Evolutionary conservation across 1,140 invertebrate species (phyloP).

Genomic region (Nymphalis io): DNA sequence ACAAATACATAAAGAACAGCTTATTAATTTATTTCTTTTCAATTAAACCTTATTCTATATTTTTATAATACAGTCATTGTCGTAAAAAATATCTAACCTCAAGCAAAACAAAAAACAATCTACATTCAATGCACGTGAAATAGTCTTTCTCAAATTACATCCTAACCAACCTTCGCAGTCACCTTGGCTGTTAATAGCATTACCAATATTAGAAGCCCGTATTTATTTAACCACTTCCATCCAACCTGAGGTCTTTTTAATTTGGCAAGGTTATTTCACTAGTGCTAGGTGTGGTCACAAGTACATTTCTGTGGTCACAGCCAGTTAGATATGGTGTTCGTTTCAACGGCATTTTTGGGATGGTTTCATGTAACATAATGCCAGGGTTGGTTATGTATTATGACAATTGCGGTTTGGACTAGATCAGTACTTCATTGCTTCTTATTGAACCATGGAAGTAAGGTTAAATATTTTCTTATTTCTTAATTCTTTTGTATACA

Average conservation of each 20-base stretch:
- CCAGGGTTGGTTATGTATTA: constrained; percentile 33
- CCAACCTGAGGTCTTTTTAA: constrained; percentile 32
- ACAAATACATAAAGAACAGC: no score
- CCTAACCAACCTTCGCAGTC: constrained; percentile 49
- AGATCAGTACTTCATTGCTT: neutral
- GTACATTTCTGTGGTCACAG: constrained; percentile 46
- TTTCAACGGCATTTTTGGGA: constrained; percentile 69
- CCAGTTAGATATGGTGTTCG: constrained; percentile 59
- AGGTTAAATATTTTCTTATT: neutral
- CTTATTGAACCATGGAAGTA: neutral
- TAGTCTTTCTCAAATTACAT: constrained; percentile 49
- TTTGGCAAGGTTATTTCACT: constrained; percentile 29
- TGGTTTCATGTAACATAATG: constrained; percentile 53
- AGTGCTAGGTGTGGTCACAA: constrained; percentile 40
- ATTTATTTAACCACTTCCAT: constrained; percentile 35
- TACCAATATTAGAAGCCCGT: constrained; percentile 26
- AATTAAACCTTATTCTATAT: no score
- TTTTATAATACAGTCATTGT: neutral
- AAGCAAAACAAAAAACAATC: constrained; percentile 41
- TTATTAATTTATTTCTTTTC: no score
- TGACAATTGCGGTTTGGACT: constrained; percentile 48
- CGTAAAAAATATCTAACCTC: neutral
- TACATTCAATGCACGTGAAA: constrained; percentile 46
- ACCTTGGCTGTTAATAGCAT: constrained; percentile 39
- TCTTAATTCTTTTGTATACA: neutral